phyloP scores from a whole-genome alignment of 2,113 vertebrate genomes.

The Hyaena hyaena region DNA sequence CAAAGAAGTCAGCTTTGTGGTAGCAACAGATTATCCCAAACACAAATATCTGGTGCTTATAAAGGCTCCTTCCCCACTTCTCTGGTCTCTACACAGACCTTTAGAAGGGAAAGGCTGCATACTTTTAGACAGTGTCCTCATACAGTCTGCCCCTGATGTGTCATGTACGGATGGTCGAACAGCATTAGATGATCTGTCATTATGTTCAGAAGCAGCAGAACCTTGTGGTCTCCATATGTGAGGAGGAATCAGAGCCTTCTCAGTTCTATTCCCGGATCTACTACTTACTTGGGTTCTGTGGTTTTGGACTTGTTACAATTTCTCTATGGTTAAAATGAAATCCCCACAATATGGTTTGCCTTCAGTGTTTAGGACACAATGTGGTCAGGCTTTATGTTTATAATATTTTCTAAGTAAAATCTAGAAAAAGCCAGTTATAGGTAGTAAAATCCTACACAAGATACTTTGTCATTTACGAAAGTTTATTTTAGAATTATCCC shows the following conservation, averaged over 20 bases:
- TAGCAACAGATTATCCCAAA: slow-evolving; percentile 21
- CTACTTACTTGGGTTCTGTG: slow-evolving; percentile 62
- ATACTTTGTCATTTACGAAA: slow-evolving; percentile 58
- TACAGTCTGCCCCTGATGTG: not conserved
- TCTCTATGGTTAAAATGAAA: slow-evolving; percentile 64
- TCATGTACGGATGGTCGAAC: not conserved
- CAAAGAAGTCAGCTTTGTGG: not conserved
- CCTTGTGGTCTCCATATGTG: slow-evolving; percentile 41
- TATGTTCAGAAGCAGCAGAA: slow-evolving; percentile 61
- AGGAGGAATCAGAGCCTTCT: slow-evolving; percentile 62
- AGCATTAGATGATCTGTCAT: slow-evolving; percentile 20
- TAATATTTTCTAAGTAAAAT: slow-evolving; percentile 61
- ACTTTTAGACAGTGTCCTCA: not conserved
- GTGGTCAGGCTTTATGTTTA: slow-evolving; percentile 65
- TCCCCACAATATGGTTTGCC: slow-evolving; percentile 58
- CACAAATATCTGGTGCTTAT: not conserved
- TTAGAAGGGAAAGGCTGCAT: not conserved
- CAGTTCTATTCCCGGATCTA: slow-evolving; percentile 74
- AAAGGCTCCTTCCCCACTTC: not conserved
- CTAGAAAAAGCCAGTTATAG: not conserved
- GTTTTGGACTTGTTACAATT: slow-evolving; percentile 60
- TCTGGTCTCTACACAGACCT: not conserved
- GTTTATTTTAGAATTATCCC: slow-evolving; percentile 33
- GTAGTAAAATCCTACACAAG: not conserved
- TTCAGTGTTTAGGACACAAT: slow-evolving; percentile 67